phyloP scores from a whole-genome alignment of 2,113 vertebrate genomes.

The Ptilonorhynchus violaceus region DNA sequence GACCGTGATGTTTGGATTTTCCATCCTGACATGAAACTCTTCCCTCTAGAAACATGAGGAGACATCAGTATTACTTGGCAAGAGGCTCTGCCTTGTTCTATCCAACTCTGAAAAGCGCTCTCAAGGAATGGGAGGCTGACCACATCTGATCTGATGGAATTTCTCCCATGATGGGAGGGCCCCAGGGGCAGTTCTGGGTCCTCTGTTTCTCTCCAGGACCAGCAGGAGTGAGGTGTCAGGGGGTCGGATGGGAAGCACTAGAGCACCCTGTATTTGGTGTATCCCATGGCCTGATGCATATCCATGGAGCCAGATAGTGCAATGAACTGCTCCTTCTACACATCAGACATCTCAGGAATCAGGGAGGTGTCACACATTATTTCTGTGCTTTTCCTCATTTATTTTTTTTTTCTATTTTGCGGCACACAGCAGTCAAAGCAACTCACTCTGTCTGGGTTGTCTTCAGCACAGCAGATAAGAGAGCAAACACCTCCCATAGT shows the following conservation, averaged over 20 bases:
- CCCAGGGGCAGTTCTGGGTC: not conserved
- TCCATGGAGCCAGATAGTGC: not conserved
- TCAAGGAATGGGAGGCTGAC: not conserved
- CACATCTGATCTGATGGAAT: not conserved
- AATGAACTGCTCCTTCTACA: not conserved
- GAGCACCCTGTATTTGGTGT: not conserved
- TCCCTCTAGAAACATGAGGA: not conserved
- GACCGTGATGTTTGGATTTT: not conserved
- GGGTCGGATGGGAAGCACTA: not conserved
- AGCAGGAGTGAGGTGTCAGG: not conserved
- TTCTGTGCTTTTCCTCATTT: not conserved
- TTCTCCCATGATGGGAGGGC: not conserved
- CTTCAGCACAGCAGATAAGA: not conserved
- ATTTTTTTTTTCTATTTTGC: not conserved
- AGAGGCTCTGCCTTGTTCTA: not conserved
- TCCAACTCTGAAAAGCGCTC: not conserved
- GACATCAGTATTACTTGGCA: not conserved
- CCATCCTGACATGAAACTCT: not conserved
- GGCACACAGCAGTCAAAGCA: not conserved
- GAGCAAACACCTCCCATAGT: not conserved
- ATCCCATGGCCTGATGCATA: not conserved
- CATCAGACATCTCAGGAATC: not conserved
- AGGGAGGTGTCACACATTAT: not conserved
- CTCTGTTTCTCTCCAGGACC: not conserved
- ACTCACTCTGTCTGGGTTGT: not conserved